Conservation (phyloP, 1,140 invertebrate species). For the Chironomus striatipennis region DNA sequence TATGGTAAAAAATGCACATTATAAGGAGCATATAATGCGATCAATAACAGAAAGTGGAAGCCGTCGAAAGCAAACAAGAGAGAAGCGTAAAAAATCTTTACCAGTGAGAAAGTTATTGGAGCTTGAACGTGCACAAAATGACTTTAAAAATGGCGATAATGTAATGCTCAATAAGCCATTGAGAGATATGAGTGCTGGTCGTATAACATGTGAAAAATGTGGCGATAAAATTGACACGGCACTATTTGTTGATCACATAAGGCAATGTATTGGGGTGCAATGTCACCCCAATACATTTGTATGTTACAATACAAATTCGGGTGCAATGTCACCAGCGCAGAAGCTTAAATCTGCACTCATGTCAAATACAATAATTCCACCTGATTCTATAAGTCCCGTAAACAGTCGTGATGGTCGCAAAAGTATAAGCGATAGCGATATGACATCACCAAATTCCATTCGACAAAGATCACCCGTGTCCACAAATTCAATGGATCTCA, state of each 20-base stretch:
- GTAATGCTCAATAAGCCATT: slow-evolving; percentile 49
- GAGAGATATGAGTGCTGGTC: slow-evolving; percentile 53
- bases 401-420: slow-evolving; percentile 46
- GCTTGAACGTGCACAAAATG: slow-evolving; percentile 77
- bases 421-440: slow-evolving; percentile 47
- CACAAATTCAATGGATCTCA: slow-evolving; percentile 50
- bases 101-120: slow-evolving; percentile 86
- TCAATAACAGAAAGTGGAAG: slow-evolving; percentile 81
- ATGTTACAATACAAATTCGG: no score
- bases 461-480: slow-evolving; percentile 59
- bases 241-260: slow-evolving; percentile 87
- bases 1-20: slow-evolving; percentile 98
- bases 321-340: slow-evolving; percentile 55
- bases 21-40: slow-evolving; percentile 91
- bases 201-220: slow-evolving; percentile 93
- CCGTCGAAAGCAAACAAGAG: slow-evolving; percentile 69
- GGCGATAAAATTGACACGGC: slow-evolving; percentile 89
- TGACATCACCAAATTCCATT: slow-evolving; percentile 51
- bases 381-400: slow-evolving; percentile 48
- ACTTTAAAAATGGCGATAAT: slow-evolving; percentile 71
- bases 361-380: slow-evolving; percentile 58
- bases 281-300: no score
- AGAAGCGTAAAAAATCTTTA: slow-evolving; percentile 87
- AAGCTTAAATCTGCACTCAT: slow-evolving; percentile 61
- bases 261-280: slow-evolving; percentile 75